These are phyloP conservation scores for Semnopithecus entellus DNA, from an alignment of 2,113 vertebrate species.

Conservation along the genomic window DNA sequence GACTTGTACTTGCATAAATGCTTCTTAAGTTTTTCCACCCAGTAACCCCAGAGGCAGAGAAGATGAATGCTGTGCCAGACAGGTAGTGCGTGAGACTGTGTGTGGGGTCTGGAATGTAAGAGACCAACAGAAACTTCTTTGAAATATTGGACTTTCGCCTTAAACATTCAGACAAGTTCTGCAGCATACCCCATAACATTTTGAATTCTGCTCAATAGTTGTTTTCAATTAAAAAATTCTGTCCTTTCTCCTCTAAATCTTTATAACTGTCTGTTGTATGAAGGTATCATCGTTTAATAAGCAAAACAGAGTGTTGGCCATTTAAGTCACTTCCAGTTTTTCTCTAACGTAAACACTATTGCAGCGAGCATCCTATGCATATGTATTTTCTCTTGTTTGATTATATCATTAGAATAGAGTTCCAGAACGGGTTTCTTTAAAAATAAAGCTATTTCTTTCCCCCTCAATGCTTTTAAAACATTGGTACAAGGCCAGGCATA, in stretches of 20 bases:
- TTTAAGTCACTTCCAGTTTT: conserved; percentile 41
- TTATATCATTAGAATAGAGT: conserved; percentile 22
- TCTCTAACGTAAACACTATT: neutral
- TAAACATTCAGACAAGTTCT: conserved; percentile 40
- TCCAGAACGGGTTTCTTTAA: neutral
- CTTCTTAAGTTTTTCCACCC: conserved; percentile 31
- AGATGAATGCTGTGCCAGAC: conserved; percentile 1
- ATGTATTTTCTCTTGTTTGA: conserved; percentile 41
- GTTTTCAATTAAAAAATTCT: conserved; percentile 16
- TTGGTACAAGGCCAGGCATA: no score
- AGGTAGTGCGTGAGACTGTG: neutral
- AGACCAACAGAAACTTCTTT: neutral
- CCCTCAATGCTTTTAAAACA: neutral
- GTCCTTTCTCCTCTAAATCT: conserved; percentile 14
- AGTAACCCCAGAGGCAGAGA: conserved; percentile 49
- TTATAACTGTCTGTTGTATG: neutral
- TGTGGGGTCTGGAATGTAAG: neutral
- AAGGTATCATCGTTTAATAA: neutral
- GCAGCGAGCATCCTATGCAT: neutral
- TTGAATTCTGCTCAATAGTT: conserved; percentile 12
- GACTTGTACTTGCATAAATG: conserved; percentile 53
- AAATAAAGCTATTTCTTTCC: conserved; percentile 16
- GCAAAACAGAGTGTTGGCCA: neutral
- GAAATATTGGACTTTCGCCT: neutral
- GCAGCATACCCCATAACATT: neutral